These are phyloP conservation scores for Quadriops clusia DNA, from an alignment of 2,888 invertebrate species.

Conservation along the genomic window DNA sequence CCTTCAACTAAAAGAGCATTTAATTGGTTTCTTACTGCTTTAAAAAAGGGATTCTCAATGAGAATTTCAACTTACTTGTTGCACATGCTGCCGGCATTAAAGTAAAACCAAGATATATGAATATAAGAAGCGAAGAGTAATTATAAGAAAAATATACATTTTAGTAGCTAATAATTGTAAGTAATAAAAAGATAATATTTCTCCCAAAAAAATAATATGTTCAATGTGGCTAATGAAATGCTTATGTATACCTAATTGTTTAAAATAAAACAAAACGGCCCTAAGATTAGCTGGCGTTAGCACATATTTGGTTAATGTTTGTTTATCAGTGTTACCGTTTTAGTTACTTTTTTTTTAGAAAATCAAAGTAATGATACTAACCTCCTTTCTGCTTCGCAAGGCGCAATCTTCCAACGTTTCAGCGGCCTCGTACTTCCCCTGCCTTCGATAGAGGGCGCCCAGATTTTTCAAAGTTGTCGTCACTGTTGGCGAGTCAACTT, in stretches of 20 bases:
- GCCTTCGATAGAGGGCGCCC: conserved; percentile 93
- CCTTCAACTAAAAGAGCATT: too few species aligned
- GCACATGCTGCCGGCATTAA: conserved; percentile 46
- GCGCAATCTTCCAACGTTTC: conserved; percentile 98
- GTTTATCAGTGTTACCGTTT: conserved; percentile 8
- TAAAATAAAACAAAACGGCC: too few species aligned
- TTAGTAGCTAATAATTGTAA: not conserved
- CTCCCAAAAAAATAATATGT: too few species aligned
- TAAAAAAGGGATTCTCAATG: too few species aligned
- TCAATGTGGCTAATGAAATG: too few species aligned
- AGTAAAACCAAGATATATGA: conserved; percentile 15
- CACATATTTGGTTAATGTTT: conserved; percentile 1
- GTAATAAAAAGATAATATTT: too few species aligned
- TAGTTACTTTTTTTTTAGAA: too few species aligned
- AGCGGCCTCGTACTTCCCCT: conserved; percentile 98
- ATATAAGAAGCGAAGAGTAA: conserved; percentile 3
- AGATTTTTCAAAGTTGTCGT: conserved; percentile 97
- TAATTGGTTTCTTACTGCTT: too few species aligned
- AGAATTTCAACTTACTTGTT: conserved; percentile 59
- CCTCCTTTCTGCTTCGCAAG: conserved; percentile 89
- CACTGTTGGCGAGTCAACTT: conserved; percentile 94
- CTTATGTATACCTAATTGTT: too few species aligned
- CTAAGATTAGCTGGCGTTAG: too few species aligned
- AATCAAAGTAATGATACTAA: conserved; percentile 31
- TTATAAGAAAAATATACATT: conserved; percentile 1